Evolutionary conservation across 2,113 vertebrate genomes (phyloP).

Genomic region (Spheniscus mendiculus): DNA sequence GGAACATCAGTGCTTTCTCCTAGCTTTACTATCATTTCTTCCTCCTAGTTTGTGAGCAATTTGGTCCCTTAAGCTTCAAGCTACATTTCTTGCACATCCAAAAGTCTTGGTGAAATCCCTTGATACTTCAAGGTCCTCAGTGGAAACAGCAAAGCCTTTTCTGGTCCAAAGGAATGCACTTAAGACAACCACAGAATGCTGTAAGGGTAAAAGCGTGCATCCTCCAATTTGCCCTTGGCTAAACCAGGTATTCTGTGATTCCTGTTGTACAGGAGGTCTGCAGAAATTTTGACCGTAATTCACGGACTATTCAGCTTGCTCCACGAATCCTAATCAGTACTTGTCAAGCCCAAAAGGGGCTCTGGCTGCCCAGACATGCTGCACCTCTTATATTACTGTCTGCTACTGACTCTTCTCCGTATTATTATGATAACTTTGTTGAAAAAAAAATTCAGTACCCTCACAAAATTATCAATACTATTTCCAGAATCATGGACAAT

Average conservation of each 20-base stretch:
- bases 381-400: neutral
- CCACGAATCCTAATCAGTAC: neutral
- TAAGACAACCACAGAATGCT: neutral
- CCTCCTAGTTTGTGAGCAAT: neutral
- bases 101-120: neutral
- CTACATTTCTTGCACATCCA: neutral
- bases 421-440: neutral
- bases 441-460: neutral
- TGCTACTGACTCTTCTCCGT: neutral
- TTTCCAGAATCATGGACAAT: neutral
- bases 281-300: neutral
- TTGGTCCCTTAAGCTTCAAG: neutral
- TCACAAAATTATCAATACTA: neutral
- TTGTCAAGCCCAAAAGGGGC: neutral
- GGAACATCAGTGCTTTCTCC: neutral
- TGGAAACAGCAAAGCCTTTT: neutral
- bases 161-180: neutral
- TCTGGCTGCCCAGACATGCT: neutral
- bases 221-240: neutral
- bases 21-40: neutral
- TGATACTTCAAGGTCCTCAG: neutral
- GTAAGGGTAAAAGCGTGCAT: accelerated
- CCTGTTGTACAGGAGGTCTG: neutral
- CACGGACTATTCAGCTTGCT: neutral
- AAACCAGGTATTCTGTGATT: neutral